Conservation (phyloP, 1,140 invertebrate genomes). For the Dryas iulia region DNA sequence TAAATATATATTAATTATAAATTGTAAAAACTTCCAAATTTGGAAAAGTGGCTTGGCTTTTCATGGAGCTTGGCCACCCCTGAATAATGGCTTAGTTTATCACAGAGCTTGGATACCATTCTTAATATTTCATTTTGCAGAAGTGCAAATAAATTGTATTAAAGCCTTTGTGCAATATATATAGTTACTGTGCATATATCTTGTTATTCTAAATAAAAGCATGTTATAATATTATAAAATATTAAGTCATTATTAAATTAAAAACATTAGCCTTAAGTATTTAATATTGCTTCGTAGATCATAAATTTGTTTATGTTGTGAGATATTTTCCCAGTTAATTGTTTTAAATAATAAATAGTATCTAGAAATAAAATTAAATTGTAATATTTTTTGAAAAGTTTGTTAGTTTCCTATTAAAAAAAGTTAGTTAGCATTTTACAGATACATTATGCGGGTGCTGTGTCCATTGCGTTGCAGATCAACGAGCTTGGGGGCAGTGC, state of each 20-base stretch:
- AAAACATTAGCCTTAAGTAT: background rate
- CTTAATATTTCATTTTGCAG: slow-evolving; percentile 1
- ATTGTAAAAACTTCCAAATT: no score
- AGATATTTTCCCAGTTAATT: background rate
- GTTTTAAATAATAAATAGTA: background rate
- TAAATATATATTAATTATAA: no score
- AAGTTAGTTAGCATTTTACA: no score
- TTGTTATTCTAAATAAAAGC: background rate
- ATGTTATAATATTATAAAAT: slow-evolving; percentile 1
- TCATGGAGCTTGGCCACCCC: no score
- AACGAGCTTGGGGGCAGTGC: no score
- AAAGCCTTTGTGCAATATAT: slow-evolving; percentile 44
- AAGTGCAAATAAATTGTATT: slow-evolving; percentile 35
- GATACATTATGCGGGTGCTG: no score
- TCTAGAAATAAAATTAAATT: background rate
- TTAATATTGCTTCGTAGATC: background rate
- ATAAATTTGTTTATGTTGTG: background rate
- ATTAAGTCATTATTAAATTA: slow-evolving; percentile 28
- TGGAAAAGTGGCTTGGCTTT: no score
- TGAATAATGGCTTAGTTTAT: no score
- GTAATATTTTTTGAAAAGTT: background rate
- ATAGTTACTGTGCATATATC: background rate
- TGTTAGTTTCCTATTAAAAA: no score
- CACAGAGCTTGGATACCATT: no score
- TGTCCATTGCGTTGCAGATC: no score